Conservation (phyloP, 2,888 invertebrate species). For the Caenorhabditis drosophilae region DNA sequence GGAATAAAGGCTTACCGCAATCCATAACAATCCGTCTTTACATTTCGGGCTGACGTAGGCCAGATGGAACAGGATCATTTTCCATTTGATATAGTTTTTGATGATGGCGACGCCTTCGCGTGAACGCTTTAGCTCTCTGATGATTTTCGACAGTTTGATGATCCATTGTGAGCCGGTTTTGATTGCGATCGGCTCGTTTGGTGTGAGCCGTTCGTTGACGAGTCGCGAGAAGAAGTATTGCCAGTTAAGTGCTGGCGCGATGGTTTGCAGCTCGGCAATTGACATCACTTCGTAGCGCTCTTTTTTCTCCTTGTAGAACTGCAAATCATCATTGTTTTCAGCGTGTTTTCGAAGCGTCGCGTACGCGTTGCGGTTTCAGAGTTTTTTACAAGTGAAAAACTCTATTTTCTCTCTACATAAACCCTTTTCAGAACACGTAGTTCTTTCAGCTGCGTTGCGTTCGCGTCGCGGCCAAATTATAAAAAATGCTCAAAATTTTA, state of each 20-base stretch:
- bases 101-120: constrained; percentile 30
- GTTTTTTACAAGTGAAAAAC: no score
- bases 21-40: constrained; percentile 11
- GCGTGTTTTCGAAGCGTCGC: no score
- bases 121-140: constrained; percentile 20
- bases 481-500: background rate
- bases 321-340: constrained; percentile 15
- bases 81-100: constrained; percentile 46
- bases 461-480: no score
- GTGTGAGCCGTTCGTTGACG: constrained; percentile 19
- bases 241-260: constrained; percentile 47
- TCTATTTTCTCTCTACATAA: no score
- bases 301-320: constrained; percentile 37
- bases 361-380: no score
- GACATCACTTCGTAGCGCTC: constrained; percentile 37
- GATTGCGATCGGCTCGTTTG: constrained; percentile 38
- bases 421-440: no score
- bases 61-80: constrained; percentile 41
- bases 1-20: constrained; percentile 26
- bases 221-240: constrained; percentile 41
- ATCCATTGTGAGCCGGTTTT: constrained; percentile 45
- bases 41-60: constrained; percentile 40
- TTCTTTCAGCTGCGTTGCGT: no score
- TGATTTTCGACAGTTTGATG: constrained; percentile 29
- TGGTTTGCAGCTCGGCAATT: constrained; percentile 33